Conservation (phyloP, 2,113 vertebrate species). For the Archilochus colubris region DNA sequence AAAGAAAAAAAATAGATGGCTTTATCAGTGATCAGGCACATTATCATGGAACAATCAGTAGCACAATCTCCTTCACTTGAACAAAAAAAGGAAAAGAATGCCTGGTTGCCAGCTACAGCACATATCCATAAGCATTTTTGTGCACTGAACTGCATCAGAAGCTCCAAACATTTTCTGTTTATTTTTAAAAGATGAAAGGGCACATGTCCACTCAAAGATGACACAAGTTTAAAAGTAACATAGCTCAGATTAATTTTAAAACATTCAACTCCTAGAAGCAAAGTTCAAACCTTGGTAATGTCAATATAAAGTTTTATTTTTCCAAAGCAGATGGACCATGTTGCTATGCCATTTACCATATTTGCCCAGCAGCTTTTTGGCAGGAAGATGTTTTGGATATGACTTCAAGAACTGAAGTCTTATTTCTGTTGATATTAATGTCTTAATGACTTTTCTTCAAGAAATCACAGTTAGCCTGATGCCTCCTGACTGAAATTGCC, state of each 20-base stretch:
- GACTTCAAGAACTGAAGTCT: slow-evolving; percentile 13
- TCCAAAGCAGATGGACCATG: not conserved
- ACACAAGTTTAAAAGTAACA: not conserved
- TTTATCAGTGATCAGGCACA: not conserved
- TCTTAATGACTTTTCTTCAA: slow-evolving; percentile 20
- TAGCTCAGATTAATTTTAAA: slow-evolving; percentile 2
- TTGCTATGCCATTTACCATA: not conserved
- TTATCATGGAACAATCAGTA: not conserved
- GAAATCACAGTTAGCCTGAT: not conserved
- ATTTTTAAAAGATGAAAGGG: slow-evolving; percentile 7
- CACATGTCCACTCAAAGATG: not conserved
- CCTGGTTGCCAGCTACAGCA: not conserved
- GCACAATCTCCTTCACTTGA: not conserved
- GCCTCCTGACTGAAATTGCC: not conserved
- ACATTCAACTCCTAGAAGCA: not conserved
- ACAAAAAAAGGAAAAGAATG: not conserved
- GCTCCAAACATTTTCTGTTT: not conserved
- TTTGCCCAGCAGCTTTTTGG: slow-evolving; percentile 39
- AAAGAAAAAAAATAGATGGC: not conserved
- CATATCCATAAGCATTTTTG: not conserved
- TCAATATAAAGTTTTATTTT: slow-evolving; percentile 33
- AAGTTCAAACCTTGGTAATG: slow-evolving; percentile 33
- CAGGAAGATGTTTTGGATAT: not conserved
- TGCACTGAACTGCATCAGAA: not conserved
- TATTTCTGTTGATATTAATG: not conserved